A percentile compares a stretch with the other conserved stretches of the same genome.
Conservation (phyloP, 2,888 invertebrate genomes). For the Ctenicera cuprea region DNA sequence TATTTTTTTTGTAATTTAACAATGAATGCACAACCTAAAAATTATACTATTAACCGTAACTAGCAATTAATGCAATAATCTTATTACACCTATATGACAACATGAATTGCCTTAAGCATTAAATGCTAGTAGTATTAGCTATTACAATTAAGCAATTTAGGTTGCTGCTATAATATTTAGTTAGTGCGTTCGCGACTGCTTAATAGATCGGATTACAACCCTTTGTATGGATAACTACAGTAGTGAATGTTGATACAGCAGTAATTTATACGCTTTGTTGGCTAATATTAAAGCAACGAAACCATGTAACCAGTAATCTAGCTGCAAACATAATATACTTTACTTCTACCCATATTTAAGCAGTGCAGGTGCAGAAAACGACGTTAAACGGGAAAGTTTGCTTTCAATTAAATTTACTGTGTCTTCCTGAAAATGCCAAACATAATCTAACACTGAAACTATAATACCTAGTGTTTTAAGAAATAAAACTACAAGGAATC, state of each 20-base stretch:
- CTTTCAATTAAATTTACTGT: too few relatives aligned
- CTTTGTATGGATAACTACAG: constrained; percentile 5
- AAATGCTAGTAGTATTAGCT: constrained; percentile 12
- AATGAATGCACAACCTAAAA: too few relatives aligned
- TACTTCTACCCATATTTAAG: too few relatives aligned
- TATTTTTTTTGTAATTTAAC: too few relatives aligned
- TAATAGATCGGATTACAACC: constrained; percentile 6
- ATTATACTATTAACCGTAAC: too few relatives aligned
- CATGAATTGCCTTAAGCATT: constrained; percentile 11
- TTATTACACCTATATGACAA: constrained; percentile 10
- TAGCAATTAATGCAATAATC: neutral
- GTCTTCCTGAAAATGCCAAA: too few relatives aligned
- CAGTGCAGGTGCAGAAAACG: too few relatives aligned
- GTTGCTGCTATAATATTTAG: constrained; percentile 13
- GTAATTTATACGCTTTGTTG: constrained; percentile 10
- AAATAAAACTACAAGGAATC: too few relatives aligned
- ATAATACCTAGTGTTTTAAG: too few relatives aligned
- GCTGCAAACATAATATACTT: neutral
- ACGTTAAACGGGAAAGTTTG: too few relatives aligned
- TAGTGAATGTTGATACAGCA: neutral
- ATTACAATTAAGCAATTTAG: constrained; percentile 27
- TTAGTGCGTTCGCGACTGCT: constrained; percentile 11
- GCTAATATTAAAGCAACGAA: neutral
- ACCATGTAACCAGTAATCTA: neutral
- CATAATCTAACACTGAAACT: too few relatives aligned